These are phyloP conservation scores for Aplysia californica DNA, from an alignment of 1,140 invertebrate species.

Conservation along the genomic window DNA sequence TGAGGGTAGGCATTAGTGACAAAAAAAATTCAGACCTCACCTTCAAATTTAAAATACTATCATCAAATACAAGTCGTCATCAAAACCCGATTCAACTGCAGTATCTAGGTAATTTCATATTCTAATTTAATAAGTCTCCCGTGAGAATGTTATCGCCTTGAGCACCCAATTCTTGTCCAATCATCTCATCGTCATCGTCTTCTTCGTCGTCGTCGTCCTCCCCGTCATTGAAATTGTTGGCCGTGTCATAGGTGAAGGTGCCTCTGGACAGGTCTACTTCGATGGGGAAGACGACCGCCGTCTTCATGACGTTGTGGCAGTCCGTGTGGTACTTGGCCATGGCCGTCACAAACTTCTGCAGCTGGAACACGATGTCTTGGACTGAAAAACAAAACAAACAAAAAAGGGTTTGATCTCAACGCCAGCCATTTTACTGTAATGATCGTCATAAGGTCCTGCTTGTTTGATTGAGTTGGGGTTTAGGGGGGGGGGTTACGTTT, in stretches of 20 bases:
- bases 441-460: too few species aligned
- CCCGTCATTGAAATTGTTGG: slow-evolving; percentile 62
- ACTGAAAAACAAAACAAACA: slow-evolving; percentile 71
- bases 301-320: slow-evolving; percentile 75
- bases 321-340: slow-evolving; percentile 81
- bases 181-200: slow-evolving; percentile 30
- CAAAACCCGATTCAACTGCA: too few species aligned
- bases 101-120: too few species aligned
- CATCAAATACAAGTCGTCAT: too few species aligned
- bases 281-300: slow-evolving; percentile 89
- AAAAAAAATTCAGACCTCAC: too few species aligned
- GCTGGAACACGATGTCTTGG: slow-evolving; percentile 88
- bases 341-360: slow-evolving; percentile 82
- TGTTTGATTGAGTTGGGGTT: too few species aligned
- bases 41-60: too few species aligned
- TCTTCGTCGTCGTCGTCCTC: slow-evolving; percentile 64
- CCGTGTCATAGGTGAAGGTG: slow-evolving; percentile 77
- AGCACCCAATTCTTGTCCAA: neutral
- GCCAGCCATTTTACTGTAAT: too few species aligned
- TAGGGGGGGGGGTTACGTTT: too few species aligned
- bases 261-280: slow-evolving; percentile 94
- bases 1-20: too few species aligned
- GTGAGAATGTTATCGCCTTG: slow-evolving; percentile 21
- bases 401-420: too few species aligned
- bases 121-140: slow-evolving; percentile 17